Evolutionary conservation across 2,113 vertebrate species (phyloP).

Genomic region (Coreoperca whiteheadi): DNA sequence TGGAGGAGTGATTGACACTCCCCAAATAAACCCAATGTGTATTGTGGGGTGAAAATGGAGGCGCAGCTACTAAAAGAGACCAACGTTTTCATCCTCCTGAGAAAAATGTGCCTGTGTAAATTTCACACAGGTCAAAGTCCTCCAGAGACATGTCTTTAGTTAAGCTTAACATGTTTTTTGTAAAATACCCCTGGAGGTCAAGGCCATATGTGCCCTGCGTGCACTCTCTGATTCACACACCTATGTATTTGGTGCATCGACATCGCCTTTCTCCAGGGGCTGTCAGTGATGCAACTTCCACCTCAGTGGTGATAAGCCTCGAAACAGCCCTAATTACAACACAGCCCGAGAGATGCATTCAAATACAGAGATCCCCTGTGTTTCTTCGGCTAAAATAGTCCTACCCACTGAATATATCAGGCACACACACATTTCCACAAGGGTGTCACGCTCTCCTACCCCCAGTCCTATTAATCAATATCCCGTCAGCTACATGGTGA

Average conservation of each 20-base stretch:
- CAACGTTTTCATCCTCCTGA: slow-evolving; percentile 50
- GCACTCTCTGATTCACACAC: slow-evolving; percentile 44
- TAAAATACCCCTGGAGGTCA: slow-evolving; percentile 38
- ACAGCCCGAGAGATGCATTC: slow-evolving; percentile 19
- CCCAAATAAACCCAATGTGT: slow-evolving; percentile 39
- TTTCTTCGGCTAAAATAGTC: neutral
- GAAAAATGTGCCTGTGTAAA: slow-evolving; percentile 35
- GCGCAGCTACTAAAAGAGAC: slow-evolving; percentile 19
- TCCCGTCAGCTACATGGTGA: slow-evolving; percentile 23
- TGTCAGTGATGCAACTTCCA: slow-evolving; percentile 60
- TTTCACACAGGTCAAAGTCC: slow-evolving; percentile 3
- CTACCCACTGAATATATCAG: slow-evolving; percentile 10
- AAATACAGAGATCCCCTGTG: neutral
- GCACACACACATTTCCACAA: slow-evolving; percentile 23
- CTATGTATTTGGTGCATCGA: slow-evolving; percentile 72
- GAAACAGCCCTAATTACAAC: slow-evolving; percentile 15
- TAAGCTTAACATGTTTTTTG: slow-evolving; percentile 10
- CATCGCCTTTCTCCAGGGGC: slow-evolving; percentile 40
- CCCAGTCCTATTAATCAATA: slow-evolving; percentile 29
- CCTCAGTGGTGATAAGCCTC: slow-evolving; percentile 21
- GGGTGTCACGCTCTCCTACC: neutral
- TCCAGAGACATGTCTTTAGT: slow-evolving; percentile 10
- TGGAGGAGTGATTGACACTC: slow-evolving; percentile 61
- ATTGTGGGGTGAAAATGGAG: slow-evolving; percentile 64
- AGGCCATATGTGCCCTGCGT: slow-evolving; percentile 22